Base-by-base conservation (phyloP, 1,140 invertebrate species). In the Brachionus koreanus region DNA sequence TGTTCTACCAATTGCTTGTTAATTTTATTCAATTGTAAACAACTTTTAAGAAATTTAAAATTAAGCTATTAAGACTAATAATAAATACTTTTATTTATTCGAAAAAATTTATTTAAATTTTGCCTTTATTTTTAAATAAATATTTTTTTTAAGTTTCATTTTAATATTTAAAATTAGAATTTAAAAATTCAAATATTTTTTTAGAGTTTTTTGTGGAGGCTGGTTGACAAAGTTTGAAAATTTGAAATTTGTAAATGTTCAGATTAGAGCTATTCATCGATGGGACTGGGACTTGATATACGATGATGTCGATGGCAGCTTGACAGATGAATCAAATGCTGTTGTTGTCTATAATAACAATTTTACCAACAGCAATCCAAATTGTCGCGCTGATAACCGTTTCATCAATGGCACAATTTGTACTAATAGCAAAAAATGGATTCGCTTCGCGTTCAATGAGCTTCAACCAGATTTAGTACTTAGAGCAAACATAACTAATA, bases 401-500 rank as follows among this genome's bases (percentile, higher is more conserved):
- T 79, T 79, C 33, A 39, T 10, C 10, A 42, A 42, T 19, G 49
- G 49, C 9, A 25, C 49, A 29, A 23, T 79, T 9, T 79, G 76
- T 25, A 57, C 23, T 10, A n/a, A 35, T 25, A n/a, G 25, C 10
- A 61, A 29, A 19, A 19, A 43, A 16, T 79, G 76, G 76, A 79
- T 79, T n/a, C 19, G 76, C 57, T 79, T 79, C 33, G 49, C 76
- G 5, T 79, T 25, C 9, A 79, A 79, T 79, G 49, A 61, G 13
- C 46, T 75, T 3, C 29, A 39, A n/a, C 63, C 63, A 67, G 63
- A 67, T 12, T 33, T 37, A n/a, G 63, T 37, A 35, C 10, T 67
- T 3, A 5, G 63, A 67, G 19, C 37, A 12, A 79, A 79, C 23
- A 29, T 61, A 3, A 79, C 76, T 9, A 63, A 79, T 61, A 33